Evolutionary conservation across 2,797 vertebrate species (phyloP).

Genomic region (Odontamblyopus rebecca): DNA sequence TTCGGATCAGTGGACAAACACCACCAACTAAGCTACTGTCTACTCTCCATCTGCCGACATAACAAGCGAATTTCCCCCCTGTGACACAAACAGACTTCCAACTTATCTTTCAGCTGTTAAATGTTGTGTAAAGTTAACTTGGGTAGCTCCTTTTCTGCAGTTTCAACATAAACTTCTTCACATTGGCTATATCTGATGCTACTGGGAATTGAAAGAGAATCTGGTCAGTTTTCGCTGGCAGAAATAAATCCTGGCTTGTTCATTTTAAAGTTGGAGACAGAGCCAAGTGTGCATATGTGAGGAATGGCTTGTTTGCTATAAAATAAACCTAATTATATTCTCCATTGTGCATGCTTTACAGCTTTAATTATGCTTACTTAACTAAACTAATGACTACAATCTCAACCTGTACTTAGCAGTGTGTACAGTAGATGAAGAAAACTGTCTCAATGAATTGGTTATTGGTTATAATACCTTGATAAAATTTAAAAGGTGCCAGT

Average conservation of each 20-base stretch:
- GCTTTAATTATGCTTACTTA: neutral
- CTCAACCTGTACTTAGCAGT: neutral
- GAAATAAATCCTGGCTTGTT: conserved; percentile 26
- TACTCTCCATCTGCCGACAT: too few species aligned
- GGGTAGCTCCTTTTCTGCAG: neutral
- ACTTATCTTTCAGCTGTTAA: neutral
- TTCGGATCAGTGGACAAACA: too few species aligned
- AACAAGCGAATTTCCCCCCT: neutral
- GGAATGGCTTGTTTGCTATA: conserved; percentile 3
- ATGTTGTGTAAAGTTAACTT: neutral
- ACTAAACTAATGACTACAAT: neutral
- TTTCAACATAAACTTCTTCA: neutral
- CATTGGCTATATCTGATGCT: neutral
- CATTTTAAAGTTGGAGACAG: conserved; percentile 26
- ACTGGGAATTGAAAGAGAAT: conserved; percentile 32
- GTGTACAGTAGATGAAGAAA: neutral
- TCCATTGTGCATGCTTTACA: neutral
- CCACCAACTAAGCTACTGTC: too few species aligned
- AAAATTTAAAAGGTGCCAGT: too few species aligned
- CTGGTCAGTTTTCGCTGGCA: conserved; percentile 40
- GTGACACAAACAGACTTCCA: neutral
- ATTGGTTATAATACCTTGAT: too few species aligned
- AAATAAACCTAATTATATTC: conserved; percentile 12
- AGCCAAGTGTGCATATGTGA: conserved; percentile 43
- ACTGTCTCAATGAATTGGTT: too few species aligned